phyloP scores from a whole-genome alignment of 1,140 invertebrate species.

The Ericerus pela region DNA sequence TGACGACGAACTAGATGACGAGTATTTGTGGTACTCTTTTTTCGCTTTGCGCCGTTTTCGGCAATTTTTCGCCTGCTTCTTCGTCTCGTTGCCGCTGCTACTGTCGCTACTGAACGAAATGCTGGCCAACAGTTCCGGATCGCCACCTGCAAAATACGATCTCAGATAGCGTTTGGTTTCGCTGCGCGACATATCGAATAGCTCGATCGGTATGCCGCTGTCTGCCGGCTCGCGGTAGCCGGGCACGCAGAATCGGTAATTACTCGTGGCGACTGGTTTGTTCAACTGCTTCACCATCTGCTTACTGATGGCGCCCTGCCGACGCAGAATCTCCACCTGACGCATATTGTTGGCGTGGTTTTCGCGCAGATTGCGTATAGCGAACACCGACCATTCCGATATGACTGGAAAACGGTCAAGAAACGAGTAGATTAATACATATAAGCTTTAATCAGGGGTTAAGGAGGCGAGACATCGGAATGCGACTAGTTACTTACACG shows the following conservation, averaged over 20 bases:
- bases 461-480: too few species aligned
- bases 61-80: background rate
- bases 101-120: slow-evolving; percentile 3
- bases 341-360: background rate
- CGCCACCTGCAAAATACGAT: background rate
- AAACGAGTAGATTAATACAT: too few species aligned
- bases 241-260: slow-evolving; percentile 1
- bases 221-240: background rate
- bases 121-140: background rate
- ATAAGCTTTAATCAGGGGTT: too few species aligned
- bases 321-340: background rate
- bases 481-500: background rate
- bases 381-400: background rate
- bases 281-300: slow-evolving; percentile 3
- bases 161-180: background rate
- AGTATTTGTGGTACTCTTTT: background rate
- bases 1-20: background rate
- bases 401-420: slow-evolving; percentile 1
- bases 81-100: background rate
- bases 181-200: background rate
- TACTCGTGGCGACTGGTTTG: background rate
- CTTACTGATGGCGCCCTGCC: background rate
- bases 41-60: background rate
- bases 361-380: background rate
- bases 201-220: background rate